Conservation (phyloP, 2,888 invertebrate species). For the Andrena chrysosceles region DNA sequence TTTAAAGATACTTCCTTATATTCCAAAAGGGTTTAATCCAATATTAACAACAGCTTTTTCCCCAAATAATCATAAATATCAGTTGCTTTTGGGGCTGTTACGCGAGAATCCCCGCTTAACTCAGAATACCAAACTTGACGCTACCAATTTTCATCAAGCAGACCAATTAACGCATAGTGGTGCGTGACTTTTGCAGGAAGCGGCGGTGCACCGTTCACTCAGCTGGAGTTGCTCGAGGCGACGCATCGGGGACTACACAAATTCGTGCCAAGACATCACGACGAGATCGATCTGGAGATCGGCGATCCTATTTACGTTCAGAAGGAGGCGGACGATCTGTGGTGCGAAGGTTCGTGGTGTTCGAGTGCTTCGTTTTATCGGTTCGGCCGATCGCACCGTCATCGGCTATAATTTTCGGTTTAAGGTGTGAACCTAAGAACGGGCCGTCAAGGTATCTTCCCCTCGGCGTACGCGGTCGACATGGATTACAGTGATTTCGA, state of each 20-base stretch:
- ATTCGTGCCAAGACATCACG: slow-evolving; percentile 97
- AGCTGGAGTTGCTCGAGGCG: slow-evolving; percentile 94
- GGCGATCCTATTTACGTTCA: slow-evolving; percentile 99
- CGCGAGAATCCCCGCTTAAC: no score
- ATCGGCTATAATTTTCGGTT: no score
- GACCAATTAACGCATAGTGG: neutral
- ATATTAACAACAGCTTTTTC: no score
- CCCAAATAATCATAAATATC: no score
- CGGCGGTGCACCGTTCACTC: slow-evolving; percentile 92
- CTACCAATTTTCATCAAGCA: neutral
- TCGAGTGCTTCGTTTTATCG: neutral
- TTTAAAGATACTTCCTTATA: no score
- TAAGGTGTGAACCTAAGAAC: slow-evolving; percentile 97
- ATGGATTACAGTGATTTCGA: slow-evolving; percentile 98
- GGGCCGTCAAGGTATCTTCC: slow-evolving; percentile 97
- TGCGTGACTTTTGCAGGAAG: slow-evolving; percentile 88
- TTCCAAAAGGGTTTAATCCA: no score
- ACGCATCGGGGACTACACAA: slow-evolving; percentile 98
- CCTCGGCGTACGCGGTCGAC: slow-evolving; percentile 98
- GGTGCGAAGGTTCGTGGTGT: slow-evolving; percentile 95
- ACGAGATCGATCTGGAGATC: slow-evolving; percentile 98
- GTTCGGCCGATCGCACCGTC: no score
- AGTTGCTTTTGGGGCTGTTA: no score
- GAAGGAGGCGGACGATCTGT: slow-evolving; percentile 97
- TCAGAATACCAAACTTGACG: no score